A percentile compares a stretch with the other conserved stretches of the same genome.
These are phyloP conservation scores for Atta colombica DNA, from an alignment of 1,140 invertebrate genomes.

Conservation along the genomic window DNA sequence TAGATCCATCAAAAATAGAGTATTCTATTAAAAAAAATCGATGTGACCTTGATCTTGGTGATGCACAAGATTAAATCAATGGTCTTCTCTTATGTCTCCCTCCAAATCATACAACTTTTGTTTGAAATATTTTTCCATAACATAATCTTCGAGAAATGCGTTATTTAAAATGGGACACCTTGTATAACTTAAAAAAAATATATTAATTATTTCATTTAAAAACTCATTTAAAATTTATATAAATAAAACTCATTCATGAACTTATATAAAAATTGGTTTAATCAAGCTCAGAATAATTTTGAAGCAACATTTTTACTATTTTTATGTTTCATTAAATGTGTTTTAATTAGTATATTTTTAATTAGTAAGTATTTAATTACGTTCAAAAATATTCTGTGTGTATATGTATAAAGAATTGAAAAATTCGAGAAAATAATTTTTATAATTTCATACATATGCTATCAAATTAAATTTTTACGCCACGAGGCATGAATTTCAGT, in stretches of 20 bases:
- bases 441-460: neutral
- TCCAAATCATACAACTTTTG: no score
- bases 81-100: no score
- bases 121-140: no score
- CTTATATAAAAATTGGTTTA: neutral
- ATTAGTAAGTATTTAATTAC: neutral
- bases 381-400: neutral
- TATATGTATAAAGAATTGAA: neutral
- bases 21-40: no score
- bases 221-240: neutral
- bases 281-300: conserved; percentile 1
- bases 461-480: neutral
- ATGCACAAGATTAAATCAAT: no score
- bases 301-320: neutral
- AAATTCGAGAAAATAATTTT: neutral
- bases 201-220: neutral
- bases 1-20: no score
- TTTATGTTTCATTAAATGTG: neutral
- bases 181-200: no score
- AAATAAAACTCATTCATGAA: neutral
- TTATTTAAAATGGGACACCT: no score
- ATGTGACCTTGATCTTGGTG: no score
- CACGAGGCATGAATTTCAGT: neutral
- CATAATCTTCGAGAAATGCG: no score
- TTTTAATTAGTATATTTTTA: neutral